Percentiles rank a stretch among this genome's conserved stretches.
Evolutionary conservation across 1,140 invertebrate genomes (phyloP).

Genomic region (Platyscapa corneri): DNA sequence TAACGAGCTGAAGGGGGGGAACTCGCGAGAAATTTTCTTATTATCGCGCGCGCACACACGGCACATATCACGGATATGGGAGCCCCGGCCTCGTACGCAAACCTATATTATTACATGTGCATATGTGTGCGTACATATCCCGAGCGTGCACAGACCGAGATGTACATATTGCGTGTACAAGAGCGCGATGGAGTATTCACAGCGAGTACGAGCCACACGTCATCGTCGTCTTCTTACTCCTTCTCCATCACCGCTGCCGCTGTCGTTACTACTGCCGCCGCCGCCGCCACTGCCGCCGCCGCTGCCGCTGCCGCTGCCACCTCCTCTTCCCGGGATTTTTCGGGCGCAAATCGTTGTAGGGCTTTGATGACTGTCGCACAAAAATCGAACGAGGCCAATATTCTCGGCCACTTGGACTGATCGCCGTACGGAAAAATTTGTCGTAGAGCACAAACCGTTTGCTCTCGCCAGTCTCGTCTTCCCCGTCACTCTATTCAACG

Average conservation of each 20-base stretch:
- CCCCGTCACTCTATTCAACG: slow-evolving; percentile 51
- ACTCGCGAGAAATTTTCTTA: slow-evolving; percentile 34
- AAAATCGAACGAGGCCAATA: neutral
- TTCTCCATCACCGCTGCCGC: neutral
- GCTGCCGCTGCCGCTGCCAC: neutral
- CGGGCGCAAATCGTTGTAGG: neutral
- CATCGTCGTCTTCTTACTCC: neutral
- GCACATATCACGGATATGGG: neutral
- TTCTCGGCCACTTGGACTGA: neutral
- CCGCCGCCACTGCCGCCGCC: neutral
- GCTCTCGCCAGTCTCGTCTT: neutral
- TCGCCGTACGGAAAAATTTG: no score
- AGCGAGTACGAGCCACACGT: neutral
- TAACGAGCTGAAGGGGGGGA: slow-evolving; percentile 2
- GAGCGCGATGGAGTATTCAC: neutral
- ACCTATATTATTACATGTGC: neutral
- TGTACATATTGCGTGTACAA: neutral
- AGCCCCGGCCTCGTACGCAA: neutral
- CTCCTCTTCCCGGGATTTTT: neutral
- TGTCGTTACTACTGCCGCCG: neutral
- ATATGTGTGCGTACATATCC: neutral
- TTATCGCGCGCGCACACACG: slow-evolving; percentile 30
- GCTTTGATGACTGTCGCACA: neutral
- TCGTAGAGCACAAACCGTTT: no score
- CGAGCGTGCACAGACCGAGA: neutral